Evolutionary conservation across 2,888 invertebrate species (phyloP), one percentile per base, ranked within the genome.

Genomic region (Drosophila basisetae): DNA sequence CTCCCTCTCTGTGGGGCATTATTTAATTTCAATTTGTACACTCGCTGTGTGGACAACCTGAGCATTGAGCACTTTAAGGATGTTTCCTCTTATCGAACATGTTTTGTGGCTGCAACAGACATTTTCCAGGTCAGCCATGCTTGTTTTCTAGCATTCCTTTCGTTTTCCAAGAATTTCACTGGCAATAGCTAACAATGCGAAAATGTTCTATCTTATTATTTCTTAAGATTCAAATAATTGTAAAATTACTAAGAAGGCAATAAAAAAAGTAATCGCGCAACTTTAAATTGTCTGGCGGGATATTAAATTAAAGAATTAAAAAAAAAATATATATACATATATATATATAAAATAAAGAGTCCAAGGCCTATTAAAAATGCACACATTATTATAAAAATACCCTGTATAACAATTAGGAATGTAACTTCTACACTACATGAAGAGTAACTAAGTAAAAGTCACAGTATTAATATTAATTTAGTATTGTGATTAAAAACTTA

Each of bases 1-100:
- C 9, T 6, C 22, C 10, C 31, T 13, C 25, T 11, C 13, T 50
- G 52, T 68, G 49, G 52, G 18, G 22, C 50, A 59, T 73, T 78
- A 73, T 76, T 78, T 78, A 55, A 78, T 77, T 78, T 78, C 50
- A 66, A 73, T 78, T 68, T 68, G n/a, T 60, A 49, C 33, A 64
- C 47, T 37, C 35, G 39, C 49, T n/a, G n/a, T 50, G 59, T 22
- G 63, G n/a, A 10, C 63, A 47, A n/a, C 5, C 53, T 53, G 9
- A 30, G 37, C 66, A 22, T 47, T 55, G 55, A 56, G 50, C 58
- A 49, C 60, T 56, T 73, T 70, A 70, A 63, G 70, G 33, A 37
- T 33, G 64, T 33, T 37, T 7, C 55, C 30, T 33, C 37, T 43
- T 61, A 43, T 59, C 65, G 31, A 49, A 56, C 65, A 54, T 30